Evolutionary conservation across 2,797 vertebrate species (phyloP).

Genomic region (Alauda arvensis): DNA sequence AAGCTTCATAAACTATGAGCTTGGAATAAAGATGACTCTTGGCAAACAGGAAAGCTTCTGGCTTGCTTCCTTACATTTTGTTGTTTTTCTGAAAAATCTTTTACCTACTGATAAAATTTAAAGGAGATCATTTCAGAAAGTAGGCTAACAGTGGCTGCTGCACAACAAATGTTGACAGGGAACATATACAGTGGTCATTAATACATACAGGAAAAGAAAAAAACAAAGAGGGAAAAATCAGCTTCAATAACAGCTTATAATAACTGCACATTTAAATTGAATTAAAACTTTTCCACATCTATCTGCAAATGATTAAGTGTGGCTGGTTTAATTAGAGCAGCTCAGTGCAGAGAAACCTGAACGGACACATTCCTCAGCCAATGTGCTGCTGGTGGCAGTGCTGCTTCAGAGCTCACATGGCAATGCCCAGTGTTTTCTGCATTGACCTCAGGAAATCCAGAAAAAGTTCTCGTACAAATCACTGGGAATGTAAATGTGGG

Average conservation of each 20-base stretch:
- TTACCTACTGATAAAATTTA: not conserved
- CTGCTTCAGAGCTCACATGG: not conserved
- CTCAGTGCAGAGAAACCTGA: not conserved
- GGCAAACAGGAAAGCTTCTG: not conserved
- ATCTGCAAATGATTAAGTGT: not conserved
- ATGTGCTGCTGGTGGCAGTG: not conserved
- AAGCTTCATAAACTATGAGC: not conserved
- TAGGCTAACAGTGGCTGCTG: not conserved
- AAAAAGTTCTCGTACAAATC: not conserved
- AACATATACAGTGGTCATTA: not conserved
- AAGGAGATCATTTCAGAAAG: not conserved
- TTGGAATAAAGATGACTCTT: not conserved
- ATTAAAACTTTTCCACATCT: not conserved
- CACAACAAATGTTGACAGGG: accelerated
- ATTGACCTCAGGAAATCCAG: not conserved
- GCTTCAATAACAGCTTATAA: not conserved
- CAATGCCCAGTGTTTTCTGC: accelerated
- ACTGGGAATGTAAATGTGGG: not conserved
- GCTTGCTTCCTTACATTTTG: not conserved
- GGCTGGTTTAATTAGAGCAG: not conserved
- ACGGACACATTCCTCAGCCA: accelerated
- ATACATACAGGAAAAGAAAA: not conserved
- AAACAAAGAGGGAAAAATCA: not conserved
- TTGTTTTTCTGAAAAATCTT: not conserved
- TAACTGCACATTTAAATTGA: not conserved